Evolutionary conservation across 2,797 vertebrate species (phyloP).

Genomic region (Falco peregrinus): DNA sequence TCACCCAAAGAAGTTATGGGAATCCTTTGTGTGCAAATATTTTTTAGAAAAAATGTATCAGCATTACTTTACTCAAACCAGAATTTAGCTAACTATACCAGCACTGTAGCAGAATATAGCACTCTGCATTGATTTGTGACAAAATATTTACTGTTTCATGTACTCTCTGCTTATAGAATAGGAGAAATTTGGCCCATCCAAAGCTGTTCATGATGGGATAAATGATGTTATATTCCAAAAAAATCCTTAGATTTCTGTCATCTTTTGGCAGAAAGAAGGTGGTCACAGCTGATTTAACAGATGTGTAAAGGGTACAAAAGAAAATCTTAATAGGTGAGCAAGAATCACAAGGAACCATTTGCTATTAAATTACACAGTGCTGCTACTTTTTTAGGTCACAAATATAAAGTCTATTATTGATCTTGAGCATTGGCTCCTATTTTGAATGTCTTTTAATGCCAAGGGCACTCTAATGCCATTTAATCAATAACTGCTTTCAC

Average conservation of each 20-base stretch:
- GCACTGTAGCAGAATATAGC: background rate
- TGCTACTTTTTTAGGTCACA: constrained; percentile 54
- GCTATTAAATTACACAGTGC: constrained; percentile 11
- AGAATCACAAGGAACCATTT: background rate
- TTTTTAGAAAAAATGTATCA: background rate
- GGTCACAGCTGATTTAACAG: background rate
- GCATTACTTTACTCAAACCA: background rate
- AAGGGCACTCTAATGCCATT: constrained; percentile 45
- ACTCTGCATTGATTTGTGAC: background rate
- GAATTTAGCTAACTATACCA: background rate
- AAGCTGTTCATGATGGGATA: background rate
- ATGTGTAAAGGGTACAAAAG: background rate
- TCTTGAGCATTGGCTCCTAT: constrained; percentile 30
- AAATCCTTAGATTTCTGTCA: background rate
- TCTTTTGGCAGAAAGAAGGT: background rate
- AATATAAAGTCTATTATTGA: constrained; percentile 70
- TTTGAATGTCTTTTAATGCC: constrained; percentile 67
- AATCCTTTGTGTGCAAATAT: background rate
- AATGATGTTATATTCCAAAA: background rate
- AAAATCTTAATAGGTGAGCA: background rate
- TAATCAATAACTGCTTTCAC: constrained; percentile 71
- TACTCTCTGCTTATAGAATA: background rate
- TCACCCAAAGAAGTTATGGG: background rate
- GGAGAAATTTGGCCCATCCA: background rate
- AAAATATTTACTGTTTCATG: background rate